phyloP scores from a whole-genome alignment of 2,888 invertebrate species.

The Pomacea canaliculata region DNA sequence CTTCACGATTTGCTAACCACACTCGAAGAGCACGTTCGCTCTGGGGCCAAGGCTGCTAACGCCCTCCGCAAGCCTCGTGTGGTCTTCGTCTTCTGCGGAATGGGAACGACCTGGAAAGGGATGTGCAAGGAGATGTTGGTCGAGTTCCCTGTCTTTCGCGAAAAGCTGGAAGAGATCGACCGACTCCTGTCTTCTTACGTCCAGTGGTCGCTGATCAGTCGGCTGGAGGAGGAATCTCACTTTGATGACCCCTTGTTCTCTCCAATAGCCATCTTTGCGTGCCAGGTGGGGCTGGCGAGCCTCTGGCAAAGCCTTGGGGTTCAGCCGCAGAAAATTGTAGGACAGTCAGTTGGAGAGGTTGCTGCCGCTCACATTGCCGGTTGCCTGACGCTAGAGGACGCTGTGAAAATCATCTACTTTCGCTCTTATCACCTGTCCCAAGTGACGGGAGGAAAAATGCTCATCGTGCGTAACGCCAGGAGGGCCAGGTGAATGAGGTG shows the following conservation, averaged over 20 bases:
- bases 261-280: conserved; percentile 51
- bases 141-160: conserved; percentile 36
- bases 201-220: conserved; percentile 36
- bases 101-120: conserved; percentile 55
- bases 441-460: conserved; percentile 47
- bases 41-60: conserved; percentile 23
- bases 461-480: conserved; percentile 40
- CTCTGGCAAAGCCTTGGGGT: conserved; percentile 45
- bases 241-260: conserved; percentile 38
- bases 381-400: conserved; percentile 39
- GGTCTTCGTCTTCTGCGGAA: conserved; percentile 56
- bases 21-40: conserved; percentile 19
- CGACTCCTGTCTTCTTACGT: conserved; percentile 31
- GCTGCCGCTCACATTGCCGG: conserved; percentile 47
- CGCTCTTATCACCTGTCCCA: conserved; percentile 40
- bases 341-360: conserved; percentile 58
- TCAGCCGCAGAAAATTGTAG: conserved; percentile 41
- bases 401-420: conserved; percentile 49
- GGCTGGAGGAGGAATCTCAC: conserved; percentile 32
- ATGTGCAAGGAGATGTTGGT: conserved; percentile 51
- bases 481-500: conserved; percentile 32
- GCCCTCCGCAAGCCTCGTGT: conserved; percentile 23
- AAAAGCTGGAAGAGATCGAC: conserved; percentile 41
- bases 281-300: conserved; percentile 43
- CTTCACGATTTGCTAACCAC: conserved; percentile 17